Evolutionary conservation across 2,888 invertebrate genomes (phyloP).

Genomic region (Eupithecia subumbrata): DNA sequence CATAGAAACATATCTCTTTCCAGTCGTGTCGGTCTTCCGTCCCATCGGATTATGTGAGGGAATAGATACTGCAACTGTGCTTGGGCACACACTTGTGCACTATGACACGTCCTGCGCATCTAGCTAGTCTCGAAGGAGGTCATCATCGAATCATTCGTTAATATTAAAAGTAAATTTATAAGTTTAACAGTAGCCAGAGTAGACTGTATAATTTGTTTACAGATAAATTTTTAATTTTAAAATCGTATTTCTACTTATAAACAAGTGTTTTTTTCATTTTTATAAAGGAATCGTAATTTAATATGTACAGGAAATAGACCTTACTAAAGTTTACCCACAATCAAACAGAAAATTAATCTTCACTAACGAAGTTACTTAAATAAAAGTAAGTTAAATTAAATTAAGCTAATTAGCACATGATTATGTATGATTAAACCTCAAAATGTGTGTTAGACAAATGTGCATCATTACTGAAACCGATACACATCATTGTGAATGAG

Average conservation of each 20-base stretch:
- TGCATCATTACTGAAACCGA: slow-evolving; percentile 52
- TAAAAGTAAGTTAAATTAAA: slow-evolving; percentile 24
- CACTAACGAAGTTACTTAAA: neutral
- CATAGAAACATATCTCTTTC: neutral
- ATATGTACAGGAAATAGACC: neutral
- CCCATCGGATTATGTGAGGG: too few relatives aligned
- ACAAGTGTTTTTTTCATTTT: neutral
- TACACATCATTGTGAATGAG: slow-evolving; percentile 35
- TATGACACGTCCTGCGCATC: too few relatives aligned
- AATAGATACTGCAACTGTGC: too few relatives aligned
- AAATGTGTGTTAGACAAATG: slow-evolving; percentile 59
- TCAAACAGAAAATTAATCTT: neutral
- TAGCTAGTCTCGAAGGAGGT: too few relatives aligned
- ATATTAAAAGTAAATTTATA: neutral
- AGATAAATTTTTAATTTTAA: neutral
- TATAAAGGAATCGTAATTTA: neutral
- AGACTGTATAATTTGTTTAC: neutral
- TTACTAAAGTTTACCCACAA: neutral
- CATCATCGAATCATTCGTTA: too few relatives aligned
- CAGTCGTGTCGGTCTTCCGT: too few relatives aligned
- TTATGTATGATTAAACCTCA: slow-evolving; percentile 59
- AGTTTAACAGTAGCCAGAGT: neutral
- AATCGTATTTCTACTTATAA: neutral
- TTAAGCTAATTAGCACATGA: slow-evolving; percentile 65
- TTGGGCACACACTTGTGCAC: too few relatives aligned